These are phyloP conservation scores for Masnerella sp. DNA, from an alignment of 2,888 invertebrate species.

Conservation along the genomic window DNA sequence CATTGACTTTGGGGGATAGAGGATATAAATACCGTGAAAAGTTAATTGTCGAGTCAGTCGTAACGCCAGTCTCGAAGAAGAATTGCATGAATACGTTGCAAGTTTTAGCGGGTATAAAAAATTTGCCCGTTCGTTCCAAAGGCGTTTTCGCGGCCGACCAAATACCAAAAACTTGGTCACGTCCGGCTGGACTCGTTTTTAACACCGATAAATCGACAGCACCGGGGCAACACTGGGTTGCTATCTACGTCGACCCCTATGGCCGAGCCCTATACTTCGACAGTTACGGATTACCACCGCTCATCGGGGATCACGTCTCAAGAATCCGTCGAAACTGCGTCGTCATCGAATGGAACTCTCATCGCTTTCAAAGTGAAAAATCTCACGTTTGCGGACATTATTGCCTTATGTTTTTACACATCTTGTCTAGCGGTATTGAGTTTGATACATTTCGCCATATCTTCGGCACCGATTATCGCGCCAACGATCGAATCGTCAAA, in stretches of 20 bases:
- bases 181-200: neutral
- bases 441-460: neutral
- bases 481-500: neutral
- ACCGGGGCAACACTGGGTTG: constrained; percentile 45
- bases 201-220: constrained; percentile 5
- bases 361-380: neutral
- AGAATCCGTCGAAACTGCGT: neutral
- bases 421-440: too few relatives aligned
- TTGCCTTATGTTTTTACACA: too few relatives aligned
- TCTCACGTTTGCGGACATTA: neutral
- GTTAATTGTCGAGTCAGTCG: too few relatives aligned
- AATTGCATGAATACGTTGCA: neutral
- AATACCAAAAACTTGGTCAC: neutral
- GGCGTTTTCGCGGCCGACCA: neutral
- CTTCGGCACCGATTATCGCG: neutral
- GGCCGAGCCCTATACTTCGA: constrained; percentile 39
- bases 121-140: neutral
- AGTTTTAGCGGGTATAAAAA: neutral
- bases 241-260: constrained; percentile 32
- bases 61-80: neutral
- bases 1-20: neutral
- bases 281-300: constrained; percentile 37
- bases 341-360: neutral
- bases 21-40: too few relatives aligned
- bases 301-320: neutral